A percentile compares a stretch with the other conserved stretches of the same genome.
phyloP scores from a whole-genome alignment of 2,113 vertebrate species.

The Anser cygnoides region DNA sequence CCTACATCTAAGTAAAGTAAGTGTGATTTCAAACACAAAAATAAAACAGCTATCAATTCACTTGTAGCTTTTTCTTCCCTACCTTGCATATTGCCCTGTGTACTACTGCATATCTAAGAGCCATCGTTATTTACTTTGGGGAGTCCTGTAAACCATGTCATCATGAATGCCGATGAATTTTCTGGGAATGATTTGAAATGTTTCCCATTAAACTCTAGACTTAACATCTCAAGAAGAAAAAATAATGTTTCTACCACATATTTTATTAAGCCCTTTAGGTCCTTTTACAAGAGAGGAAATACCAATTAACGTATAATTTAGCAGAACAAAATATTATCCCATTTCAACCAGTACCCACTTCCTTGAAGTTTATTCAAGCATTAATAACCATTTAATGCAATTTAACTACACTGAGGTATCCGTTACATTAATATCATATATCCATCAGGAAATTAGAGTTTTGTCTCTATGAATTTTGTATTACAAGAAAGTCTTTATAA shows the following conservation, averaged over 20 bases:
- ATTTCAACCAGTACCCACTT: conserved; percentile 84
- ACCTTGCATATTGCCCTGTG: background rate
- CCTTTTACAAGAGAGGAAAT: conserved; percentile 86
- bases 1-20: background rate
- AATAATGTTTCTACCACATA: conserved; percentile 77
- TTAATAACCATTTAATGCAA: conserved; percentile 90
- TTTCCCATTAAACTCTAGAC: conserved; percentile 77
- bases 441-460: conserved; percentile 87
- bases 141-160: conserved; percentile 59
- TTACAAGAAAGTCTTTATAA: conserved; percentile 80
- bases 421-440: conserved; percentile 87
- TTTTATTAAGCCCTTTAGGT: conserved; percentile 87
- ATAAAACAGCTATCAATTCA: background rate
- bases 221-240: conserved; percentile 76
- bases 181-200: conserved; percentile 78
- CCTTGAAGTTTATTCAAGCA: conserved; percentile 89
- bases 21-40: background rate
- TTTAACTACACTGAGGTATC: conserved; percentile 86
- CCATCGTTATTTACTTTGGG: conserved; percentile 67
- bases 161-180: conserved; percentile 67
- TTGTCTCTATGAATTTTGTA: conserved; percentile 85
- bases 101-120: conserved; percentile 37
- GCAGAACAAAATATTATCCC: conserved; percentile 87
- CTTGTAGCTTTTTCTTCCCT: rapidly evolving
- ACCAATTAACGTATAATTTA: conserved; percentile 88